Percentiles rank a stretch among this genome's conserved stretches.
These are phyloP conservation scores for Megamerina dolium DNA, from an alignment of 2,888 invertebrate species.

Conservation along the genomic window DNA sequence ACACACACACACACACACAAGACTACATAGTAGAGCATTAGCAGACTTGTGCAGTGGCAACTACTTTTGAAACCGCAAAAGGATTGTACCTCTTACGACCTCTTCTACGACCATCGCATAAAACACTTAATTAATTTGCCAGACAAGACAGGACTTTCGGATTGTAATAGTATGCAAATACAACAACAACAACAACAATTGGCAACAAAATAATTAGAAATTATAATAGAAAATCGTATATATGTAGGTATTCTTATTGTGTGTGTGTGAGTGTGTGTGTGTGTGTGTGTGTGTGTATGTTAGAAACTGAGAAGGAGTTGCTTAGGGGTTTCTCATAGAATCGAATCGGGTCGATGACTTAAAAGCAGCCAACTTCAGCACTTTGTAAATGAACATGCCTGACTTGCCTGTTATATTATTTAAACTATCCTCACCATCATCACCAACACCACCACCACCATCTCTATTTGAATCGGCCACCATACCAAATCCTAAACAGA, in stretches of 20 bases:
- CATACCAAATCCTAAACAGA: neutral
- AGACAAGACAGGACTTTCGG: slow-evolving; percentile 23
- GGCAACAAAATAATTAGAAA: slow-evolving; percentile 38
- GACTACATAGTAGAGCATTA: no score
- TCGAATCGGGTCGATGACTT: neutral
- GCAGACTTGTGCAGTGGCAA: no score
- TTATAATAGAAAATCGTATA: slow-evolving; percentile 35
- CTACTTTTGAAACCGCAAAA: slow-evolving; percentile 44
- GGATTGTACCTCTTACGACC: slow-evolving; percentile 33
- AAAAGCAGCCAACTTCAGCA: neutral
- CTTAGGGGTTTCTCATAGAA: neutral
- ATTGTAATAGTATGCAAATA: neutral
- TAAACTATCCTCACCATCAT: slow-evolving; percentile 11
- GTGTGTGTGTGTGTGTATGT: slow-evolving; percentile 1
- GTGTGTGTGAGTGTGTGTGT: neutral
- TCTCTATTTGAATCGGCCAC: neutral
- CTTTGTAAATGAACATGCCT: neutral
- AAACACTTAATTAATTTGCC: slow-evolving; percentile 45
- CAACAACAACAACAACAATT: slow-evolving; percentile 10
- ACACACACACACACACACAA: neutral
- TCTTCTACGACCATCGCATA: slow-evolving; percentile 20
- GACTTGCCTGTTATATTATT: slow-evolving; percentile 22
- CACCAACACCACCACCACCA: neutral
- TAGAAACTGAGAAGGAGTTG: neutral
- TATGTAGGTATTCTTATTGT: slow-evolving; percentile 22